These are phyloP conservation scores for Chunga burmeisteri DNA, from an alignment of 2,113 vertebrate genomes.

Conservation along the genomic window DNA sequence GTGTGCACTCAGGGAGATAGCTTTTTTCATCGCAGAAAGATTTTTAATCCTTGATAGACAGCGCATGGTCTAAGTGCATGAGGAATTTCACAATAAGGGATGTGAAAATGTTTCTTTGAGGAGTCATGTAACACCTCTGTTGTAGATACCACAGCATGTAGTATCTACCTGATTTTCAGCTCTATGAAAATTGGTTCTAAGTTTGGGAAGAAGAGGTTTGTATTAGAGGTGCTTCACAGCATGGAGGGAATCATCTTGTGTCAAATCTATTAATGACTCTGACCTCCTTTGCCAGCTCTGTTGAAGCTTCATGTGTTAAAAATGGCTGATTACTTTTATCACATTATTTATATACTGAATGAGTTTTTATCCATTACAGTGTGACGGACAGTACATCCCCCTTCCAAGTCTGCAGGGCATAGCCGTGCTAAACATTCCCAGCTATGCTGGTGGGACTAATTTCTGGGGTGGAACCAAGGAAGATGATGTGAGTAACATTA, in stretches of 20 bases:
- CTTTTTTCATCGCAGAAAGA: not conserved
- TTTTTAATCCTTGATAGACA: not conserved
- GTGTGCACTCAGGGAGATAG: not conserved
- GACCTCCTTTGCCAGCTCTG: not conserved
- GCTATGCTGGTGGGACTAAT: conserved; percentile 97
- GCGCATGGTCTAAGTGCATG: not conserved
- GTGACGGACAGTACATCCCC: conserved; percentile 97
- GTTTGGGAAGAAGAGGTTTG: not conserved
- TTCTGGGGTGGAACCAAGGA: conserved; percentile 99
- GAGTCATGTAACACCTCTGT: not conserved
- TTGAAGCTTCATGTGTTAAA: not conserved
- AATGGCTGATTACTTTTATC: not conserved
- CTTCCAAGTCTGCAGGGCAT: conserved; percentile 98
- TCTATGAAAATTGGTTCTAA: not conserved
- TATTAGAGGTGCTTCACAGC: not conserved
- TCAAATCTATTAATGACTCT: not conserved
- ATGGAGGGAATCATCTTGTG: not conserved
- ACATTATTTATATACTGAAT: conserved; percentile 5
- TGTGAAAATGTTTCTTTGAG: not conserved
- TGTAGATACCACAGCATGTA: not conserved
- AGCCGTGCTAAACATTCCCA: conserved; percentile 95
- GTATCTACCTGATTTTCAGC: not conserved
- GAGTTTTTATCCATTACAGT: conserved; percentile 78
- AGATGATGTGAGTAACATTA: conserved; percentile 88
- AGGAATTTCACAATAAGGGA: not conserved